These are phyloP conservation scores for Eucidaris tribuloides DNA, from an alignment of 35 echinoderm and acorn worm genomes.

Conservation along the genomic window DNA sequence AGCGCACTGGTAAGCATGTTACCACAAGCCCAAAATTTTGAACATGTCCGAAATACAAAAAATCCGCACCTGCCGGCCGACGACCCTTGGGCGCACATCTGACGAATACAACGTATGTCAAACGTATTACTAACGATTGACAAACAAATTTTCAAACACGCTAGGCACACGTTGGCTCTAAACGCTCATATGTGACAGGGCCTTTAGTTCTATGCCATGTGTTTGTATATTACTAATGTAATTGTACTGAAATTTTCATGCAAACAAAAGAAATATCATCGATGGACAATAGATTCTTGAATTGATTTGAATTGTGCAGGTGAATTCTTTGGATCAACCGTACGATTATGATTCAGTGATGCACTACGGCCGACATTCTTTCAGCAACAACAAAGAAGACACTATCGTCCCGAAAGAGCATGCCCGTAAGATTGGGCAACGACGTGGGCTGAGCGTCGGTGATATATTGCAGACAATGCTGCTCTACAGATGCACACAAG, in stretches of 20 bases:
- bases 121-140: background rate
- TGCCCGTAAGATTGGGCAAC: conserved; percentile 44
- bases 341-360: conserved; percentile 90
- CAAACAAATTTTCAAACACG: background rate
- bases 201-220: background rate
- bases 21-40: too few species aligned
- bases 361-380: conserved; percentile 64
- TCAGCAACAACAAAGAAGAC: conserved; percentile 36
- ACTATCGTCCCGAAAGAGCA: conserved; percentile 51
- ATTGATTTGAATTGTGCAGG: conserved; percentile 1
- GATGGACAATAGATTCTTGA: background rate
- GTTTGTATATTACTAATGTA: background rate
- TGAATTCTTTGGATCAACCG: conserved; percentile 67
- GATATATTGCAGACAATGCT: conserved; percentile 76
- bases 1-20: too few species aligned
- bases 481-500: conserved; percentile 49
- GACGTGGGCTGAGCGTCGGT: conserved; percentile 50
- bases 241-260: background rate
- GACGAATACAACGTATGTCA: too few species aligned
- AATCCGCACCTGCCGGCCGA: too few species aligned
- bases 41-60: too few species aligned
- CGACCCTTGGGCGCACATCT: too few species aligned
- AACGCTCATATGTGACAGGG: too few species aligned
- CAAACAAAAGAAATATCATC: background rate
- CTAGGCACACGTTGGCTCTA: background rate